Percentiles rank a stretch among this genome's conserved stretches.
Conservation (phyloP, 2,888 invertebrate genomes). For the Onthophagus sagittarius region DNA sequence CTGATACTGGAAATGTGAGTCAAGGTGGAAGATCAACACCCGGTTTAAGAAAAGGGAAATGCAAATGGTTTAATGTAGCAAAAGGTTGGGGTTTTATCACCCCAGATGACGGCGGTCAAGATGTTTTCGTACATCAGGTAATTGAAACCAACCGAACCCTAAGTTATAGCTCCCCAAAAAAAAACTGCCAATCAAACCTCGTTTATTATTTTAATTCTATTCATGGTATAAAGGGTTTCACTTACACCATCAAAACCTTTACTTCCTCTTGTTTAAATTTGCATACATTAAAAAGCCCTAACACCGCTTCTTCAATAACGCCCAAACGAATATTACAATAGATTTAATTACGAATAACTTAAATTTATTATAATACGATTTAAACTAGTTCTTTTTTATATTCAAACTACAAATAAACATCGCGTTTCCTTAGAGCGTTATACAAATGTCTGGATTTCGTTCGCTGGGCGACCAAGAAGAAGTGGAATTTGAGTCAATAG, state of each 20-base stretch:
- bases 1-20: background rate
- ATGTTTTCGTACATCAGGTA: conserved; percentile 94
- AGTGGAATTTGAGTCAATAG: conserved; percentile 82
- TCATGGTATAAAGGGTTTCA: background rate
- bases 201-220: background rate
- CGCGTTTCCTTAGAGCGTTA: conserved; percentile 70
- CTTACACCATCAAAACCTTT: no score
- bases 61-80: conserved; percentile 95
- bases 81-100: conserved; percentile 95
- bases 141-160: conserved; percentile 23
- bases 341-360: no score
- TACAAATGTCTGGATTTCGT: conserved; percentile 86
- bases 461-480: conserved; percentile 85
- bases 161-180: background rate
- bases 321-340: no score
- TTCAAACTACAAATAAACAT: background rate
- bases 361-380: no score
- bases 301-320: background rate
- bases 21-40: background rate
- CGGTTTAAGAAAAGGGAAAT: conserved; percentile 69
- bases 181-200: background rate
- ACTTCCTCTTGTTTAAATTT: background rate
- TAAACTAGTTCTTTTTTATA: no score
- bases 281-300: background rate
- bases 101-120: conserved; percentile 84